These are phyloP conservation scores for Alethe castanea DNA, from an alignment of 2,113 vertebrate species.

Conservation along the genomic window DNA sequence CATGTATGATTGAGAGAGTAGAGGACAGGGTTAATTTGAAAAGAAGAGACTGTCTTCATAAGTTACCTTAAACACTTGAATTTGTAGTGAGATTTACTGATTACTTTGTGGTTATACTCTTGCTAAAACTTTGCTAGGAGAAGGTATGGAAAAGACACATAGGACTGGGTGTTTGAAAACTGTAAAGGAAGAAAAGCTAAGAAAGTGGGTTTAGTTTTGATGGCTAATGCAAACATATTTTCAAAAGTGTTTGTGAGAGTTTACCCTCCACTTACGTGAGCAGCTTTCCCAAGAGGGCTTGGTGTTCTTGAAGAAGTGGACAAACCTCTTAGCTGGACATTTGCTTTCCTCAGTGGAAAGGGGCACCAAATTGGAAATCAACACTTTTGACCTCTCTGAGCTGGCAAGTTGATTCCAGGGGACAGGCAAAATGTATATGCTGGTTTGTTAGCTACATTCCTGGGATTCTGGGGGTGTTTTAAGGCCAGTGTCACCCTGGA, in stretches of 20 bases:
- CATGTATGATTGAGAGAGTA: background rate
- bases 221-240: background rate
- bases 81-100: background rate
- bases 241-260: background rate
- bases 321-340: background rate
- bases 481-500: background rate
- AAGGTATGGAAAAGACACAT: background rate
- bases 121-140: background rate
- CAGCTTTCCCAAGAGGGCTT: background rate
- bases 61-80: background rate
- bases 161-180: background rate
- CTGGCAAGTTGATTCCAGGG: fast-evolving
- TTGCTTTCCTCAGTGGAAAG: background rate
- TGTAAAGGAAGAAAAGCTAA: background rate
- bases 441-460: background rate
- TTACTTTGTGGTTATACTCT: background rate
- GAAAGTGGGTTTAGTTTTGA: background rate
- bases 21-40: background rate
- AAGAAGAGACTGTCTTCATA: background rate
- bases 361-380: background rate
- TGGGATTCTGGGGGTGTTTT: background rate
- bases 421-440: background rate
- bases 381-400: background rate
- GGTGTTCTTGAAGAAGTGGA: background rate
- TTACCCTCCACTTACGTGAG: background rate